Conservation (phyloP, 1,140 invertebrate genomes). For the Plutomurus gul region DNA sequence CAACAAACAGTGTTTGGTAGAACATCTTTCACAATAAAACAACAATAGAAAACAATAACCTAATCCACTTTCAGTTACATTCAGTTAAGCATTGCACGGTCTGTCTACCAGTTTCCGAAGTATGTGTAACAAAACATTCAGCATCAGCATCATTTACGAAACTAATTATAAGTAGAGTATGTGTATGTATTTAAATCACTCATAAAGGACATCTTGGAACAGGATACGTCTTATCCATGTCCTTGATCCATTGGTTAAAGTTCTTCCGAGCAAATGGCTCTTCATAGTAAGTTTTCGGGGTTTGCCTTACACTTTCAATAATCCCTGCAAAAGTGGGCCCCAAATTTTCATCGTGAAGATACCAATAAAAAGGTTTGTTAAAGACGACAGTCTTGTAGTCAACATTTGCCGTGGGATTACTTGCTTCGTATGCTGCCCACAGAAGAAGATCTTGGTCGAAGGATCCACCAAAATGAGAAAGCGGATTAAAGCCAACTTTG, state of each 20-base stretch:
- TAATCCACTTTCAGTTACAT: background rate
- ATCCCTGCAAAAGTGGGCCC: background rate
- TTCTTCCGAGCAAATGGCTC: background rate
- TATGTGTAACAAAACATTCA: too few species aligned
- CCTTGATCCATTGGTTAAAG: background rate
- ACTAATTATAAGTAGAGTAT: too few species aligned
- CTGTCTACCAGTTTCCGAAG: too few species aligned
- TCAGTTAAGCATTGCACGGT: background rate
- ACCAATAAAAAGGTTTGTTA: constrained; percentile 10
- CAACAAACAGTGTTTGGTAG: too few species aligned
- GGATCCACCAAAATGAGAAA: background rate
- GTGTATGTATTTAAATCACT: too few species aligned
- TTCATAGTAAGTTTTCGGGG: background rate
- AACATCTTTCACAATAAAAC: background rate
- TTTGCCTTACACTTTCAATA: background rate
- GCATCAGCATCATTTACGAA: too few species aligned
- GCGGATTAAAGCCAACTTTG: background rate
- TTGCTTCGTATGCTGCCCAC: background rate
- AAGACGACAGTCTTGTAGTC: background rate
- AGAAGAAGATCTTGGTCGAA: background rate
- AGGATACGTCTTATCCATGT: background rate
- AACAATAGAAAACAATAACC: background rate
- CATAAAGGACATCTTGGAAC: background rate
- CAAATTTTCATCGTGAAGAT: constrained; percentile 9
- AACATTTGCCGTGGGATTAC: background rate